phyloP scores from a whole-genome alignment of 2,888 invertebrate species.

The Bellardia pandia region DNA sequence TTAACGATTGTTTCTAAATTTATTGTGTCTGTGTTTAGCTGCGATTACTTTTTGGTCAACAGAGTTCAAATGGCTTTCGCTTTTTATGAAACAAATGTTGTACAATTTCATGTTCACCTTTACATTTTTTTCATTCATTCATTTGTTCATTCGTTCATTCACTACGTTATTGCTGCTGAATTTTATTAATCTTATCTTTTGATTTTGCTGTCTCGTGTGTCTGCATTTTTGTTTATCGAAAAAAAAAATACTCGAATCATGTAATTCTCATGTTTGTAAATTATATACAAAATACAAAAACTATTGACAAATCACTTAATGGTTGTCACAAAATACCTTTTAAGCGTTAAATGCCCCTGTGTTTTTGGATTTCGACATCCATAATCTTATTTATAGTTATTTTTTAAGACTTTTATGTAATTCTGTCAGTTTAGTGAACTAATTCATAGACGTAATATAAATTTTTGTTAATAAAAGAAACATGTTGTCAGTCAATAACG shows the following conservation, averaged over 20 bases:
- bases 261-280: constrained; percentile 33
- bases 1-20: constrained; percentile 32
- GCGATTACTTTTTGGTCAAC: constrained; percentile 22
- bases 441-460: neutral
- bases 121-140: constrained; percentile 5
- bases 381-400: constrained; percentile 27
- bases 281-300: constrained; percentile 27
- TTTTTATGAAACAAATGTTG: constrained; percentile 19
- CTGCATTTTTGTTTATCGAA: neutral
- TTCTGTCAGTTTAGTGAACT: constrained; percentile 5
- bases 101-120: neutral
- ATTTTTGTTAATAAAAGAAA: neutral
- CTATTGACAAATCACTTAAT: constrained; percentile 62
- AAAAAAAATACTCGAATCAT: constrained; percentile 14
- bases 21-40: constrained; percentile 28
- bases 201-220: neutral
- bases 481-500: neutral
- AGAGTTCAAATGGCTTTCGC: constrained; percentile 53
- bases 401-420: constrained; percentile 4
- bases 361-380: constrained; percentile 32
- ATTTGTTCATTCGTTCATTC: neutral
- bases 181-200: constrained; percentile 21
- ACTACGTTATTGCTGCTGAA: neutral
- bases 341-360: constrained; percentile 10
- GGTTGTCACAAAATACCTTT: constrained; percentile 52